phyloP scores from a whole-genome alignment of 2,888 invertebrate genomes.

The Hemithea aestivaria region DNA sequence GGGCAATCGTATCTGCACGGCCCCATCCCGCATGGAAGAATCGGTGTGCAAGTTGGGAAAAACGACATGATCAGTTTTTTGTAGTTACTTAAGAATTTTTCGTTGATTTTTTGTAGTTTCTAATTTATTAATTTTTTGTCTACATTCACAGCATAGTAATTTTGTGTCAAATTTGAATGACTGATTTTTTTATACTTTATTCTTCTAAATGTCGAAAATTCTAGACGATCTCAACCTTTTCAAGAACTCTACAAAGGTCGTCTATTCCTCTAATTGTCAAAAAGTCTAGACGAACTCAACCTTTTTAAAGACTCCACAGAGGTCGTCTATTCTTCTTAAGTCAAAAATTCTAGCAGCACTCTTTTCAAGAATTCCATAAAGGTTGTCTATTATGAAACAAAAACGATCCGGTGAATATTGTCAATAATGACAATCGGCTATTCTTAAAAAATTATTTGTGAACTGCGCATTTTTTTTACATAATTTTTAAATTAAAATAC shows the following conservation, averaged over 20 bases:
- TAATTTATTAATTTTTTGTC: constrained; percentile 10
- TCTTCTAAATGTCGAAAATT: not conserved
- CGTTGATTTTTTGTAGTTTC: constrained; percentile 11
- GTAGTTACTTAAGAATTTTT: constrained; percentile 17
- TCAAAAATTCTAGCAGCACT: too few species aligned
- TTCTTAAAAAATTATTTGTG: constrained; percentile 6
- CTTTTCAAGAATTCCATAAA: too few species aligned
- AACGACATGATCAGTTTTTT: too few species aligned
- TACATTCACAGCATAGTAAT: constrained; percentile 3
- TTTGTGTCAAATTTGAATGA: constrained; percentile 8
- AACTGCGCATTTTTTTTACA: constrained; percentile 9
- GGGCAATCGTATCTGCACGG: constrained; percentile 54
- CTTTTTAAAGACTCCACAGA: too few species aligned
- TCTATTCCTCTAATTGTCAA: too few species aligned
- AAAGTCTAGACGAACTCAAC: too few species aligned
- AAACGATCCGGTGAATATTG: too few species aligned
- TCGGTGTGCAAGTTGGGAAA: constrained; percentile 63
- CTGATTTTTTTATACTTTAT: constrained; percentile 1
- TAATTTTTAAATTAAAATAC: constrained; percentile 15
- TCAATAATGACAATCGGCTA: not conserved
- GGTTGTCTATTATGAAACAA: too few species aligned
- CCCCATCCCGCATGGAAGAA: constrained; percentile 59
- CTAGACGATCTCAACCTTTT: too few species aligned
- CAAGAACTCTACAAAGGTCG: too few species aligned
- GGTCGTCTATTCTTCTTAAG: too few species aligned